These are phyloP conservation scores for Mechanitis mazaeus DNA, from an alignment of 2,888 invertebrate species.

Conservation along the genomic window DNA sequence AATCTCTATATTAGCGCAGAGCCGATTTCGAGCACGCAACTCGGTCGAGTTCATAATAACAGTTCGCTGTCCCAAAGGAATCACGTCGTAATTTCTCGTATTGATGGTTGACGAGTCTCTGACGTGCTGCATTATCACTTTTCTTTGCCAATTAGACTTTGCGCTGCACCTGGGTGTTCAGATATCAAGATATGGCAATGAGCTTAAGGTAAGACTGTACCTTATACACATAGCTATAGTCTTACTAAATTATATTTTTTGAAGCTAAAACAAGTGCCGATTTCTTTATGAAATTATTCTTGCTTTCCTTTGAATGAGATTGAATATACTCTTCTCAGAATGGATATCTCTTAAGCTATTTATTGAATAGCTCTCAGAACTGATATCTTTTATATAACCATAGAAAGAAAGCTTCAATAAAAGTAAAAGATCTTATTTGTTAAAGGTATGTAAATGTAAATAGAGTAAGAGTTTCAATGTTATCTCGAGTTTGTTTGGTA, in stretches of 20 bases:
- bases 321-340: too few relatives aligned
- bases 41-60: slow-evolving; percentile 60
- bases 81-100: slow-evolving; percentile 42
- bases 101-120: slow-evolving; percentile 29
- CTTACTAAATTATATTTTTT: neutral
- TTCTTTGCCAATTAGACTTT: slow-evolving; percentile 47
- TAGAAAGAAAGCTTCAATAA: too few relatives aligned
- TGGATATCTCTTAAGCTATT: too few relatives aligned
- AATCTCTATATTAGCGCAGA: slow-evolving; percentile 69
- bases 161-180: slow-evolving; percentile 27
- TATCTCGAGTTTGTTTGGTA: slow-evolving; percentile 53
- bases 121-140: slow-evolving; percentile 31
- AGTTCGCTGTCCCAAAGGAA: slow-evolving; percentile 39
- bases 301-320: too few relatives aligned
- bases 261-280: too few relatives aligned
- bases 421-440: too few relatives aligned
- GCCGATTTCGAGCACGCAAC: slow-evolving; percentile 47
- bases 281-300: too few relatives aligned
- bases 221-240: neutral
- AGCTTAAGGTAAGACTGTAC: slow-evolving; percentile 1
- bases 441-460: slow-evolving; percentile 45
- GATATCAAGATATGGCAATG: slow-evolving; percentile 11
- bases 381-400: too few relatives aligned
- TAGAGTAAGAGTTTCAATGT: slow-evolving; percentile 52
- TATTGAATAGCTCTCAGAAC: too few relatives aligned